Conservation (phyloP, 2,797 vertebrate species). For the Halcyon badia region DNA sequence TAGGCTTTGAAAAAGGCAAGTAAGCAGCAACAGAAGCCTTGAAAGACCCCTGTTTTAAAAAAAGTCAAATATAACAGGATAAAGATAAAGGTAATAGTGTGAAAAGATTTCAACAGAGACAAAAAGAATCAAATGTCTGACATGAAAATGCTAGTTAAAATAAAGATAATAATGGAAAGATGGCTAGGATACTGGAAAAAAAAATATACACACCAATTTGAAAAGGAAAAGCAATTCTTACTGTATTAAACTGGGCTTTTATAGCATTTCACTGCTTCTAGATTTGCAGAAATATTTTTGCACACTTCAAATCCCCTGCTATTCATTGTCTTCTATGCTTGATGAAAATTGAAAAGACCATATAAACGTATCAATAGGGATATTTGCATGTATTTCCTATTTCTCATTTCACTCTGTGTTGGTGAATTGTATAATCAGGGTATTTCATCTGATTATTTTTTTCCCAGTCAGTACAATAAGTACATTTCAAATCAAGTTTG, state of each 20-base stretch:
- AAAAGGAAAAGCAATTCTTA: slow-evolving; percentile 29
- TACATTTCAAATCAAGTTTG: slow-evolving; percentile 74
- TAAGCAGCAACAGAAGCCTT: not conserved
- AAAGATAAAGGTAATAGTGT: not conserved
- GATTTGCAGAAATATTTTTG: slow-evolving; percentile 13
- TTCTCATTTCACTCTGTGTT: slow-evolving; percentile 6
- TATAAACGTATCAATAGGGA: slow-evolving; percentile 10
- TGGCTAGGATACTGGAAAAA: slow-evolving; percentile 6
- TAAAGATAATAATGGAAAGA: slow-evolving; percentile 6
- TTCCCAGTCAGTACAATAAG: slow-evolving; percentile 40
- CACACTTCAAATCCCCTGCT: slow-evolving; percentile 40
- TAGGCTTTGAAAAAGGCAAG: slow-evolving; percentile 27
- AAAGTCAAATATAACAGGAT: not conserved
- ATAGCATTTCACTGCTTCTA: slow-evolving; percentile 1
- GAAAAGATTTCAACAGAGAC: not conserved
- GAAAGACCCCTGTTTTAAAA: not conserved
- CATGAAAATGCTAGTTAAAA: slow-evolving; percentile 28
- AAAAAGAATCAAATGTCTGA: slow-evolving; percentile 25
- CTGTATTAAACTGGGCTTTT: slow-evolving; percentile 17
- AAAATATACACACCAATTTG: not conserved
- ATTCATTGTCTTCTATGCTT: slow-evolving; percentile 53
- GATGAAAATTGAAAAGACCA: slow-evolving; percentile 61
- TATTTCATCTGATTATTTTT: slow-evolving; percentile 54
- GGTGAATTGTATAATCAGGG: slow-evolving; percentile 31
- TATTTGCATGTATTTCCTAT: slow-evolving; percentile 27